phyloP scores from a whole-genome alignment of 1,140 invertebrate genomes.

The Paralvinella palmiformis region DNA sequence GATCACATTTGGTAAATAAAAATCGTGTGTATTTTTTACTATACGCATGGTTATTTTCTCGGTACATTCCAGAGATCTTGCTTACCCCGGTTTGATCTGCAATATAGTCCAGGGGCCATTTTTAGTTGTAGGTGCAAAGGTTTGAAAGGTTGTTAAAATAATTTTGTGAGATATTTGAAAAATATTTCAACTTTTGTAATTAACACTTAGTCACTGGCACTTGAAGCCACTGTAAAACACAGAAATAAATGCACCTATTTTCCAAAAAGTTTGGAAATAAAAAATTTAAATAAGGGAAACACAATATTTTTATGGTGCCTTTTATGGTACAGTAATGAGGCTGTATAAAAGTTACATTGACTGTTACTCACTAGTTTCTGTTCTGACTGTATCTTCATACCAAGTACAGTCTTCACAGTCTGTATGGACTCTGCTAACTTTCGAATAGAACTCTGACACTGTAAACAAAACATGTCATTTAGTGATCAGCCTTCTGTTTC shows the following conservation, averaged over 20 bases:
- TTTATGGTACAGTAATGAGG: neutral
- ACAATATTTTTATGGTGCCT: neutral
- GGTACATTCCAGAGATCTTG: too few relatives aligned
- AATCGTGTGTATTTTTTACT: too few relatives aligned
- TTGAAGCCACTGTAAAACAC: neutral
- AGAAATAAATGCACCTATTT: neutral
- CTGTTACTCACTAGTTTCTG: constrained; percentile 42
- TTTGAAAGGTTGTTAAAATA: too few relatives aligned
- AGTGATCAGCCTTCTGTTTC: too few relatives aligned
- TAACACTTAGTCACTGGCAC: neutral
- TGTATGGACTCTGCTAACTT: constrained; percentile 47
- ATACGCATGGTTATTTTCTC: too few relatives aligned
- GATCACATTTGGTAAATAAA: too few relatives aligned
- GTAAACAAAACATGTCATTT: too few relatives aligned
- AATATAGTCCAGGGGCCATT: too few relatives aligned
- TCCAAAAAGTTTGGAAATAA: neutral
- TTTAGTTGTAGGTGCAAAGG: too few relatives aligned
- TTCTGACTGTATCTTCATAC: constrained; percentile 50
- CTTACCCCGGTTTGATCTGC: too few relatives aligned
- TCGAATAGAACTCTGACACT: constrained; percentile 36
- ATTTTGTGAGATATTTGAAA: too few relatives aligned
- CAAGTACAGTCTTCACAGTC: constrained; percentile 48
- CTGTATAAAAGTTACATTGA: neutral
- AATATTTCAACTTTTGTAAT: neutral
- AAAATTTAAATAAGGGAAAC: neutral